These are phyloP conservation scores for Desoria tigrina DNA, from an alignment of 2,888 invertebrate species.

Conservation along the genomic window DNA sequence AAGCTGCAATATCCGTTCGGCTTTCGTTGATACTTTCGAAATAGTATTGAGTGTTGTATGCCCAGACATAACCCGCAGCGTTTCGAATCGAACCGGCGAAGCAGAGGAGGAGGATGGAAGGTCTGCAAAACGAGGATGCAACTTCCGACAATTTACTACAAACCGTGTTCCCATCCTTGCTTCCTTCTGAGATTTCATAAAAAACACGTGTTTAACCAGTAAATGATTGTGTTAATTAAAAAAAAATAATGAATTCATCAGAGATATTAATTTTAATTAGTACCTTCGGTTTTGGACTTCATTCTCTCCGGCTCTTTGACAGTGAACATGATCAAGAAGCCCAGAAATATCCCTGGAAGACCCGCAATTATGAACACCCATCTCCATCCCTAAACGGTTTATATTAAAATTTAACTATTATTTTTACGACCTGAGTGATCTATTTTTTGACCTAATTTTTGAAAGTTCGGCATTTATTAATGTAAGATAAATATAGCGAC, in stretches of 20 bases:
- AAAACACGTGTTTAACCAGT: too few relatives aligned
- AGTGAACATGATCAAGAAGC: conserved; percentile 55
- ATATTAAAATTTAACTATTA: too few relatives aligned
- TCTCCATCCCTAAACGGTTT: conserved; percentile 56
- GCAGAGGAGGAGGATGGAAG: conserved; percentile 56
- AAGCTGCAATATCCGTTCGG: conserved; percentile 55
- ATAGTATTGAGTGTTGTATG: conserved; percentile 58
- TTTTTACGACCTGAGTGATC: too few relatives aligned
- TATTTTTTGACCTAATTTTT: too few relatives aligned
- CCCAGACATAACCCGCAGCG: conserved; percentile 58
- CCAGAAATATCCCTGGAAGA: conserved; percentile 57
- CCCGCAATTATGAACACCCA: conserved; percentile 58
- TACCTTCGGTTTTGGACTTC: conserved; percentile 25
- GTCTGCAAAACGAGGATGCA: conserved; percentile 54
- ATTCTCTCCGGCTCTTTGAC: conserved; percentile 56
- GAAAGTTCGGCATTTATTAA: too few relatives aligned
- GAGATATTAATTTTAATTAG: not conserved
- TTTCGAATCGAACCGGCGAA: conserved; percentile 57
- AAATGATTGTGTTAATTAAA: too few relatives aligned
- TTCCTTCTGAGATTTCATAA: conserved; percentile 8
- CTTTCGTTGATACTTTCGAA: conserved; percentile 56
- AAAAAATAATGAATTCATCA: too few relatives aligned
- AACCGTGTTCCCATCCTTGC: conserved; percentile 12
- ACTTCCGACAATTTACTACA: conserved; percentile 22
- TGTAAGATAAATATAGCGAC: too few relatives aligned